Conservation (phyloP, 2,797 vertebrate species). For the Pelobates cultripes region DNA sequence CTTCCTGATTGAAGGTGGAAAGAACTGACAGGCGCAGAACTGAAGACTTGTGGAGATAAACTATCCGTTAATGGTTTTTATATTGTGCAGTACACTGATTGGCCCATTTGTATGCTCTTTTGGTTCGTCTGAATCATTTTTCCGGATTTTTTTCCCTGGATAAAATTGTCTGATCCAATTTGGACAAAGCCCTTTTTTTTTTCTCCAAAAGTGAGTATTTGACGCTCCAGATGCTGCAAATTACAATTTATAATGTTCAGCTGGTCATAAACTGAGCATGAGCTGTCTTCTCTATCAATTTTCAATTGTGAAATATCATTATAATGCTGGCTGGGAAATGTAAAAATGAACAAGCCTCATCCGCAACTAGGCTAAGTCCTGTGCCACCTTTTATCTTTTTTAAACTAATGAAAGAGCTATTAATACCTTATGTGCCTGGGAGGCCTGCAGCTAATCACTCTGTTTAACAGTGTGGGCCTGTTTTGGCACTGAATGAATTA, state of each 20-base stretch:
- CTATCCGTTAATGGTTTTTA: no score
- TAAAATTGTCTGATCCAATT: no score
- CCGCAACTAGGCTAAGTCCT: constrained; percentile 42
- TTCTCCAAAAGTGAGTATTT: no score
- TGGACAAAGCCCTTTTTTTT: no score
- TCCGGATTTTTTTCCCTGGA: no score
- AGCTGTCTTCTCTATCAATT: background rate
- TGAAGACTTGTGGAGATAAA: no score
- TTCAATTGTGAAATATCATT: constrained; percentile 28
- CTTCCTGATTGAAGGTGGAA: no score
- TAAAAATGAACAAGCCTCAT: constrained; percentile 18
- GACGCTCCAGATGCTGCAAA: background rate
- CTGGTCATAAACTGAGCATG: background rate
- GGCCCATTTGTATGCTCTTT: no score
- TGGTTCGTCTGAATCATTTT: no score
- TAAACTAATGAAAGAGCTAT: constrained; percentile 43
- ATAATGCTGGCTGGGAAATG: constrained; percentile 30
- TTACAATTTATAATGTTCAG: background rate
- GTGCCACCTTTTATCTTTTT: constrained; percentile 14
- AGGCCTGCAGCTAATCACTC: constrained; percentile 43
- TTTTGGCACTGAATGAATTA: constrained; percentile 11
- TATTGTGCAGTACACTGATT: no score
- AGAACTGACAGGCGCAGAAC: no score
- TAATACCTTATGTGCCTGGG: constrained; percentile 49
- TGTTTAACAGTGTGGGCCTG: constrained; percentile 19